These are phyloP conservation scores for Acanthaster planci DNA, from an alignment of 35 echinoderm and acorn worm species.

Conservation along the genomic window DNA sequence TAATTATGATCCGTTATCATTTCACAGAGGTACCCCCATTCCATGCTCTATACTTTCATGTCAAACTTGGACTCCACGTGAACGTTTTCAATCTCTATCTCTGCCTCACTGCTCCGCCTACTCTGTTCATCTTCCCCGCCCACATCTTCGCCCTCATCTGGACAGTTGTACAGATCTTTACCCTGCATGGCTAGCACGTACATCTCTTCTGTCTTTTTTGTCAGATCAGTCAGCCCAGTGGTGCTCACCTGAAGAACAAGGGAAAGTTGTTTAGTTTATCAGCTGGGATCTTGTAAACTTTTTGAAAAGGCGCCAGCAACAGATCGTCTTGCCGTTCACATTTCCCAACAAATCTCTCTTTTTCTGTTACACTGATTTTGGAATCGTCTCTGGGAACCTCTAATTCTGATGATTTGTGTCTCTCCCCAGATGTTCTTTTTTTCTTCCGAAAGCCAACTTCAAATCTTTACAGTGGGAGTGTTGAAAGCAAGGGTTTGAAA, in stretches of 20 bases:
- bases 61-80: not conserved
- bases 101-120: not conserved
- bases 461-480: too few relatives aligned
- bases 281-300: not conserved
- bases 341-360: too few relatives aligned
- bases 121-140: not conserved
- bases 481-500: too few relatives aligned
- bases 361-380: too few relatives aligned
- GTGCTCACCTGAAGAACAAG: conserved; percentile 38
- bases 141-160: not conserved
- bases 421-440: too few relatives aligned
- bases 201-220: conserved; percentile 39
- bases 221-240: conserved; percentile 32
- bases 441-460: too few relatives aligned
- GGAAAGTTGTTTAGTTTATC: not conserved
- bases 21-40: not conserved
- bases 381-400: too few relatives aligned
- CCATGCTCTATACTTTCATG: not conserved
- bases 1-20: too few relatives aligned
- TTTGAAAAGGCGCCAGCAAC: too few relatives aligned
- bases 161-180: conserved; percentile 22
- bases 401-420: too few relatives aligned
- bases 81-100: not conserved
- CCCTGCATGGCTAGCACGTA: conserved; percentile 26
- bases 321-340: too few relatives aligned